A percentile compares a stretch with the other conserved stretches of the same genome.
These are phyloP conservation scores for Pygoscelis antarcticus DNA, from an alignment of 2,113 vertebrate genomes.

Conservation along the genomic window DNA sequence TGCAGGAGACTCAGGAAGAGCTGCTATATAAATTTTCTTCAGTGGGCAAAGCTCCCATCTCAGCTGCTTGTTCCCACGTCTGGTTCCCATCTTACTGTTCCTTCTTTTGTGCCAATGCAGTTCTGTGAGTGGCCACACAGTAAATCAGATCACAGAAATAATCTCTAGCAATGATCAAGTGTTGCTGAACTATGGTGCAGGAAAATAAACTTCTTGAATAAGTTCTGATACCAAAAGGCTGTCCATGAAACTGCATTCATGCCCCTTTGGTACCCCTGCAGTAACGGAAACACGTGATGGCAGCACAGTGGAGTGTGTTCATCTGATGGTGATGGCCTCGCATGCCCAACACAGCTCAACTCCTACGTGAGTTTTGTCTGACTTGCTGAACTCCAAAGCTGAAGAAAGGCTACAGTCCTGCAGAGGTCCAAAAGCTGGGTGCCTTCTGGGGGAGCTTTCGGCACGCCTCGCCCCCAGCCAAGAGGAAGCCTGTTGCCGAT, in stretches of 20 bases:
- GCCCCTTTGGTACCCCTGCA: not conserved
- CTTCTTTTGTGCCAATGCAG: not conserved
- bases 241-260: not conserved
- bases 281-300: not conserved
- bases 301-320: fast-evolving
- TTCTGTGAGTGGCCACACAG: not conserved
- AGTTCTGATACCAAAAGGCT: not conserved
- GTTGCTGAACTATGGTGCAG: not conserved
- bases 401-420: not conserved
- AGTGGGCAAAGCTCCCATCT: not conserved
- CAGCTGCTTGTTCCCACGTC: not conserved
- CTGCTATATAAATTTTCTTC: not conserved
- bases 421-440: not conserved
- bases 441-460: not conserved
- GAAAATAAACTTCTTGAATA: not conserved
- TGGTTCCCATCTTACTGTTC: not conserved
- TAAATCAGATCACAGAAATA: not conserved
- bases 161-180: not conserved
- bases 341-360: not conserved
- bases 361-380: not conserved
- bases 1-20: not conserved
- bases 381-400: not conserved
- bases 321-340: not conserved
- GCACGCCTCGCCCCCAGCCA: fast-evolving
- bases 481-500: not conserved